A percentile compares a stretch with the other conserved stretches of the same genome.
These are phyloP conservation scores for Acrobasis consociella DNA, from an alignment of 2,888 invertebrate genomes.

Conservation along the genomic window DNA sequence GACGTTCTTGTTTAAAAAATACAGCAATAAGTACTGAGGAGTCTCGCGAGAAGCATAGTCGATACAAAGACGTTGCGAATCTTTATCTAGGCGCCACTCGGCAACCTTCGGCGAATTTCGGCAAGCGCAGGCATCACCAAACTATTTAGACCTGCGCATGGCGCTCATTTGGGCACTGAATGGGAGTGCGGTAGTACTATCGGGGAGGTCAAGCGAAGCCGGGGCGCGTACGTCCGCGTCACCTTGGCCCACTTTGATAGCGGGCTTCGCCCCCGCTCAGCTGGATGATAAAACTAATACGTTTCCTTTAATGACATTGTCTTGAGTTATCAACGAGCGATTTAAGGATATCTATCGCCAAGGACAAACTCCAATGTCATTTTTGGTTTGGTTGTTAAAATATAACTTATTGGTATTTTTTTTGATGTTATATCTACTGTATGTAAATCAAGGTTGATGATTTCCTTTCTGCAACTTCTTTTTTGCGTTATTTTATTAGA, in stretches of 20 bases:
- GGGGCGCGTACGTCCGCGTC: constrained; percentile 45
- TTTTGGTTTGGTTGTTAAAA: not conserved
- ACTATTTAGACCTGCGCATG: constrained; percentile 41
- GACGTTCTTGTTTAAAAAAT: too few species aligned
- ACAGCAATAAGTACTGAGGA: constrained; percentile 7
- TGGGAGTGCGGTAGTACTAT: constrained; percentile 43
- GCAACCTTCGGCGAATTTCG: constrained; percentile 57
- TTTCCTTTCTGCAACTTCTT: too few species aligned
- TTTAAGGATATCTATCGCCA: not conserved
- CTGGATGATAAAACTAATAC: constrained; percentile 53
- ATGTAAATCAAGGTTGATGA: too few species aligned
- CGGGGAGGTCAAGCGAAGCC: constrained; percentile 51
- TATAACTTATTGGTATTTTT: too few species aligned
- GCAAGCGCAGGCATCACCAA: constrained; percentile 46
- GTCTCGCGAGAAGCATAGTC: constrained; percentile 22
- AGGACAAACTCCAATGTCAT: too few species aligned
- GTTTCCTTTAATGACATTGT: constrained; percentile 59
- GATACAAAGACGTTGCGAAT: constrained; percentile 27
- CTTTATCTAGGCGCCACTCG: constrained; percentile 37
- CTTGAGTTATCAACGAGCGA: constrained; percentile 19
- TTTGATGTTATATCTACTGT: too few species aligned
- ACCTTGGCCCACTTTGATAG: constrained; percentile 76
- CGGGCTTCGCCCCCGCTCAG: constrained; percentile 42
- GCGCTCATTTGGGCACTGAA: constrained; percentile 36
- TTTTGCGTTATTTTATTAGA: too few species aligned